Base-by-base conservation (phyloP, 2,888 invertebrate genomes). In the Matsumyia berberina region DNA sequence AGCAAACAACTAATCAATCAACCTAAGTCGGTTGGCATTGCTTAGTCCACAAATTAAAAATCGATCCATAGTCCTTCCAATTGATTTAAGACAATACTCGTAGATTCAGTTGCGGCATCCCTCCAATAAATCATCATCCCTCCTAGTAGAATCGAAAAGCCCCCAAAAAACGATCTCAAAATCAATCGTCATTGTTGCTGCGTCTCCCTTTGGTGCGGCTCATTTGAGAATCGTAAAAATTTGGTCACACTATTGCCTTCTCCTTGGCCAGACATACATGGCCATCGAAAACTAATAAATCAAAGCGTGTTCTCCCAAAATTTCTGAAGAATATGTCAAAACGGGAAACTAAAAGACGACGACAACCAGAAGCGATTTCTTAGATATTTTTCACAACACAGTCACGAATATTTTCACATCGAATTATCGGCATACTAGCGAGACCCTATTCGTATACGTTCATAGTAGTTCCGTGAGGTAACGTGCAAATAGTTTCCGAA, bases 251-350 rank as follows among this genome's bases (percentile, higher is more conserved):
- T 57, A 57, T 66, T 66, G 49, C 64, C 77, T 77, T 77, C 77
- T 60, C 77, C 77, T 77, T 77, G 77, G 67, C 67, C 42, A 37
- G 46, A 39, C 74, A 66, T 31, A 74, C 64, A 74, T 51, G 66
- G 64, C 7, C 74, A 37, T 5, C 24, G 31, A 37, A 24, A 46
- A 55, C 55, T 15, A 55, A 74, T 74, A 49, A 74, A 74, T 66
- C 74, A 57, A 39, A 55, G 44, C 29, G 15, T 55, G 55, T 33
- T 42, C 19, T 17, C 15, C 11, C 19, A 33, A 42, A 12, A 5
- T 55, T 44, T 53, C 24, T 19, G 19, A 46, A 31, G 6, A 55
- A 35, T 17, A 35, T 33, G 33, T 17, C 15, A 55, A 8, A 29
- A 29, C 29, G 42, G 8, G 19, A 19, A 35, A 42, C 29, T 33